phyloP scores from a whole-genome alignment of 2,888 invertebrate species.

The Cataglyphis cursor region DNA sequence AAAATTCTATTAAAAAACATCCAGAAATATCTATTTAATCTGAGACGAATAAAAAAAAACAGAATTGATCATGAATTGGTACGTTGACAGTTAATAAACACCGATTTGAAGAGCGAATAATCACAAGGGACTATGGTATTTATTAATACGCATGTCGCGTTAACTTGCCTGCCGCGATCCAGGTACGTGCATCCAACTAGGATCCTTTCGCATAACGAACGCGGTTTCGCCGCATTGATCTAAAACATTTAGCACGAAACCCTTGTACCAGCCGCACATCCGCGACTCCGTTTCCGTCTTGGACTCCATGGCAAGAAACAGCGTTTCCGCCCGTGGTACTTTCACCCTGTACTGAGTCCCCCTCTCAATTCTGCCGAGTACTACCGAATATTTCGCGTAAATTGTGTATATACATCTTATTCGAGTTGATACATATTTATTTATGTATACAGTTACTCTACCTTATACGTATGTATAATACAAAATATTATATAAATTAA shows the following conservation, averaged over 20 bases:
- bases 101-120: background rate
- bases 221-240: constrained; percentile 95
- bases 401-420: background rate
- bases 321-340: constrained; percentile 91
- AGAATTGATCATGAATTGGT: too few species aligned
- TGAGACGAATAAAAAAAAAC: too few species aligned
- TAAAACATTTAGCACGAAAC: constrained; percentile 92
- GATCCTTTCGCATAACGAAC: constrained; percentile 88
- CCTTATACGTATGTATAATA: background rate
- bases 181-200: constrained; percentile 78
- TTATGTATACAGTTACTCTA: background rate
- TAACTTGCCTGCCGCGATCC: constrained; percentile 36
- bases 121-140: background rate
- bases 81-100: constrained; percentile 3
- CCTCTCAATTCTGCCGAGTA: constrained; percentile 89
- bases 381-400: constrained; percentile 83
- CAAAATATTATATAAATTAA: background rate
- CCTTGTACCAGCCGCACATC: constrained; percentile 91
- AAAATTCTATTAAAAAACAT: too few species aligned
- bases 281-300: constrained; percentile 89
- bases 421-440: background rate
- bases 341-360: constrained; percentile 92
- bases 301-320: constrained; percentile 92
- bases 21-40: too few species aligned
- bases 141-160: background rate